Evolutionary conservation across 1,140 invertebrate species (phyloP).

Genomic region (Agrilus planipennis): DNA sequence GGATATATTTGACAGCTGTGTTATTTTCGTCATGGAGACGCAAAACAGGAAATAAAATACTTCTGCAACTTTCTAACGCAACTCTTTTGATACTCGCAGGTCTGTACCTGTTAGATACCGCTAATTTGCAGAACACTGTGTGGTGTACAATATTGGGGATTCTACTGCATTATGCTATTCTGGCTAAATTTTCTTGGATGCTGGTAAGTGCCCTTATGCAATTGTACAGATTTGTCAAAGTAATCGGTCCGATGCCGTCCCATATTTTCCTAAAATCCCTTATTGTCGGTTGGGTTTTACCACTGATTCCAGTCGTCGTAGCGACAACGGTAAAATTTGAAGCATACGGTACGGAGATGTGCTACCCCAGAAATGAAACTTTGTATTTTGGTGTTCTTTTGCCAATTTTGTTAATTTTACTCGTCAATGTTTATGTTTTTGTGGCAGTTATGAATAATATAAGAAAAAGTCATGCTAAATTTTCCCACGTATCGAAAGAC

Average conservation of each 20-base stretch:
- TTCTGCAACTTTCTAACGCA: conserved; percentile 44
- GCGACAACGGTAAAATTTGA: conserved; percentile 31
- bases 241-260: conserved; percentile 36
- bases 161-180: conserved; percentile 44
- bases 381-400: conserved; percentile 40
- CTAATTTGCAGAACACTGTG: conserved; percentile 20
- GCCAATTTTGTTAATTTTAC: conserved; percentile 41
- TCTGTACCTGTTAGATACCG: conserved; percentile 41
- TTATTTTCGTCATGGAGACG: conserved; percentile 44
- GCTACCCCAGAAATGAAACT: conserved; percentile 43
- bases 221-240: conserved; percentile 45
- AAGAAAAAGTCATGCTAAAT: conserved; percentile 34
- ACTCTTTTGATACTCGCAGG: conserved; percentile 44
- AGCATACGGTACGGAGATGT: conserved; percentile 35
- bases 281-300: conserved; percentile 26
- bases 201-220: conserved; percentile 48
- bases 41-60: conserved; percentile 45
- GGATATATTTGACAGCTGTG: conserved; percentile 44
- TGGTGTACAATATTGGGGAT: conserved; percentile 40
- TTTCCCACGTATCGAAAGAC: conserved; percentile 36
- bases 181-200: conserved; percentile 53
- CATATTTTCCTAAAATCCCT: conserved; percentile 25
- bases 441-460: conserved; percentile 41
- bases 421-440: conserved; percentile 42
- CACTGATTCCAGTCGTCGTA: conserved; percentile 16